These are phyloP conservation scores for Charadrius vociferus DNA, from an alignment of 2,113 vertebrate species.

Conservation along the genomic window DNA sequence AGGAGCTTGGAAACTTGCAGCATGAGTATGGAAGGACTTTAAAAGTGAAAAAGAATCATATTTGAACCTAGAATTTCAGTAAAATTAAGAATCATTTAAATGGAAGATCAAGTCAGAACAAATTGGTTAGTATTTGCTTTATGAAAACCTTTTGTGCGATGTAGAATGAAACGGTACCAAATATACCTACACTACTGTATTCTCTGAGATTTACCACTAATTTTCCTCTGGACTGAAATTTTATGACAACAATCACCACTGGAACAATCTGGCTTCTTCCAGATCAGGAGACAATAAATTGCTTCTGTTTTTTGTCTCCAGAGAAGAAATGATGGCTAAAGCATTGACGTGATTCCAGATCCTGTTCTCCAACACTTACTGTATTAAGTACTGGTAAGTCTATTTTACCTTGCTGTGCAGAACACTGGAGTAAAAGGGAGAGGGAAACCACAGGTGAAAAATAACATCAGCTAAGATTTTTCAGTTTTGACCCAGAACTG, in stretches of 20 bases:
- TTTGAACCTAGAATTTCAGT: background rate
- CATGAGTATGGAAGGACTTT: accelerated
- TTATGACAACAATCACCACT: background rate
- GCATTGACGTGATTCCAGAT: background rate
- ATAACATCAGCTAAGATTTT: background rate
- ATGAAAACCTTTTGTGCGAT: background rate
- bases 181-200: background rate
- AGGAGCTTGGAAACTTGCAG: background rate
- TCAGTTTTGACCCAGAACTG: background rate
- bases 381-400: background rate
- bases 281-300: background rate
- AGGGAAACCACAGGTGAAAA: background rate
- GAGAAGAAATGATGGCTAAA: background rate
- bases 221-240: background rate
- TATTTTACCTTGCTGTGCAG: background rate
- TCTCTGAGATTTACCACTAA: background rate
- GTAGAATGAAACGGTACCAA: background rate
- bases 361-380: background rate
- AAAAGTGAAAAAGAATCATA: background rate
- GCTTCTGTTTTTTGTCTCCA: background rate
- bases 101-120: background rate
- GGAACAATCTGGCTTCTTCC: background rate
- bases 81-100: background rate
- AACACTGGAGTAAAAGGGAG: background rate
- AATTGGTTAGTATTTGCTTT: background rate